Base-by-base conservation (phyloP, 2,113 vertebrate species). In the Abramis brama region DNA sequence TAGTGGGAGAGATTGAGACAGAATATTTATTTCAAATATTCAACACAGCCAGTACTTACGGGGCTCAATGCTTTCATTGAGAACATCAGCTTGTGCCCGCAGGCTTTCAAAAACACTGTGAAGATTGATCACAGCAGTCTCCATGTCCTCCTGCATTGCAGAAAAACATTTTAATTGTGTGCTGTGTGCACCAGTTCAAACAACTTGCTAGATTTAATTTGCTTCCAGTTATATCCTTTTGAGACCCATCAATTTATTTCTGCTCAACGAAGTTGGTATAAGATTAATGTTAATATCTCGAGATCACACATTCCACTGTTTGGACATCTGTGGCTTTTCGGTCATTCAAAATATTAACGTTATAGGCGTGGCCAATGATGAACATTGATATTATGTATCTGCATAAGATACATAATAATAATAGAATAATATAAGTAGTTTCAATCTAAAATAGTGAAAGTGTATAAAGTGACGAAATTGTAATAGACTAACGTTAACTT, bases 61-160 rank as follows among this genome's bases (percentile, higher is more conserved):
- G 78, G 90, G 95, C 85, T 99, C 97, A 33, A 95, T 92, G 52
- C 95, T 96, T 83, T 99, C 97, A 62, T 93, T 98, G 80, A 99
- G 94, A 27, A 95, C 82, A 68, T 99, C 97, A 39, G 94, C 92
- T 59, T 97, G 97, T 27, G 91, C 93, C 50, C 93, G 86, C 66
- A 99, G 91, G 59, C 95, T 95, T 27, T 97, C 96, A 74, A 95
- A 96, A 43, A 97, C 87, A 89, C 92, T 87, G 88, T 96, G 94
- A 52, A 98, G 88, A 91, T 90, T 96, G 87, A 95, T 82, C 94
- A 96, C 92, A 0, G 92, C 86, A 0, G 91, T 87, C 86, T 97
- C 97, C 97, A 99, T 94, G 62, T 83, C 89, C 50, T 79, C 77
- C 93, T 95, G 87, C 85, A 52, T 2, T 1, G 19, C 7, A 82